These are phyloP conservation scores for Columba livia DNA, from an alignment of 2,113 vertebrate species.

Conservation along the genomic window DNA sequence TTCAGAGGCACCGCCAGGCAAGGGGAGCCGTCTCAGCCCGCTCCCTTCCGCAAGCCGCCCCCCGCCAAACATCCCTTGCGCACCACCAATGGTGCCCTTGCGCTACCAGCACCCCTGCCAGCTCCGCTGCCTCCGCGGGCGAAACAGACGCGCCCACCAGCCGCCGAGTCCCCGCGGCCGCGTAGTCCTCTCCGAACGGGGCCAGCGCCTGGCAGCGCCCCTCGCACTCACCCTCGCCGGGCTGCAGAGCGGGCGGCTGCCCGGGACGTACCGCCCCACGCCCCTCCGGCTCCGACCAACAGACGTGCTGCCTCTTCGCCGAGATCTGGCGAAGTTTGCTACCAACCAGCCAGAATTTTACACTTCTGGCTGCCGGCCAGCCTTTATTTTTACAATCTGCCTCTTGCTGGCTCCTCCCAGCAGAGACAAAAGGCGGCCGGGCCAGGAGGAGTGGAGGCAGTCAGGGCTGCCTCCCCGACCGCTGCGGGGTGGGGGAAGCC, in stretches of 20 bases:
- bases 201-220: neutral
- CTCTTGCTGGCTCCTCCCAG: slow-evolving; percentile 36
- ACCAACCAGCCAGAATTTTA: neutral
- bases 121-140: neutral
- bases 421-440: neutral
- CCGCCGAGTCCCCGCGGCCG: neutral
- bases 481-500: neutral
- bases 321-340: neutral
- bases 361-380: neutral
- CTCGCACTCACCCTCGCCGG: neutral
- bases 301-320: neutral
- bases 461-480: neutral
- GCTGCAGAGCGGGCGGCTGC: neutral
- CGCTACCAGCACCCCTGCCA: neutral
- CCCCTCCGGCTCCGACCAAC: neutral
- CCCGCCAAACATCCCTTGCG: neutral
- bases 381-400: neutral
- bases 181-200: neutral
- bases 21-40: neutral
- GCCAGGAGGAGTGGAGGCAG: neutral
- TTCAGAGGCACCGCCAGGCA: neutral
- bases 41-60: neutral
- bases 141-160: neutral
- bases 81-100: neutral
- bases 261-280: neutral